Percentiles rank a stretch among this genome's conserved stretches.
Evolutionary conservation across 2,797 vertebrate species (phyloP).

Genomic region (Margarornis squamiger): DNA sequence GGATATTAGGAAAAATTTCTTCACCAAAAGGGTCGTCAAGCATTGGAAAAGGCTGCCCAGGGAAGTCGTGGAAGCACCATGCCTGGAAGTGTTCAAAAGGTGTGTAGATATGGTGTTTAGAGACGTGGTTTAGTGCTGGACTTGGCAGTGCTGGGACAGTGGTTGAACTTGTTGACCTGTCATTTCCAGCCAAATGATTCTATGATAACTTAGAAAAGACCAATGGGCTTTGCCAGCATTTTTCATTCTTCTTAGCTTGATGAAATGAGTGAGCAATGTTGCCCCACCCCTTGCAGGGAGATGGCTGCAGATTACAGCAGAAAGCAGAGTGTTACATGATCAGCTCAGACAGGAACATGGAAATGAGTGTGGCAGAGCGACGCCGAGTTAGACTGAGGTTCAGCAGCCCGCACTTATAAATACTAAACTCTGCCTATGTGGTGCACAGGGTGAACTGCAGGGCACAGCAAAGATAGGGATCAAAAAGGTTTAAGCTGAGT

Average conservation of each 20-base stretch:
- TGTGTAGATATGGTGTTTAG: neutral
- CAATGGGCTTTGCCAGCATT: neutral
- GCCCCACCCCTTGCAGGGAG: neutral
- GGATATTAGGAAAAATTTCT: neutral
- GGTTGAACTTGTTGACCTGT: neutral
- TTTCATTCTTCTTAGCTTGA: neutral
- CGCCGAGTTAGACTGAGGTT: neutral
- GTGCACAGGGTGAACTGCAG: neutral
- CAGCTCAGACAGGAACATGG: constrained; percentile 7
- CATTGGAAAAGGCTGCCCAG: neutral
- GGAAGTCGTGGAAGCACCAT: too few relatives aligned
- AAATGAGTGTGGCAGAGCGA: neutral
- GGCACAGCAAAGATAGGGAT: constrained; percentile 38
- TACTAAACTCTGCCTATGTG: constrained; percentile 7
- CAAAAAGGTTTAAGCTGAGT: constrained; percentile 6
- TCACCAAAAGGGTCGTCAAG: neutral
- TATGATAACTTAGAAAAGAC: rapidly evolving
- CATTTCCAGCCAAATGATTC: neutral
- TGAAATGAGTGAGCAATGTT: neutral
- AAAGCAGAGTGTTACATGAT: neutral
- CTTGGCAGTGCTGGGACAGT: neutral
- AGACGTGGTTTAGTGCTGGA: neutral
- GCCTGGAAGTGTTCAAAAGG: neutral
- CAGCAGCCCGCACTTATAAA: constrained; percentile 30
- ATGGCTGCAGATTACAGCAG: neutral